Evolutionary conservation across 2,797 vertebrate species (phyloP).

Genomic region (Toxotes lorentzi): DNA sequence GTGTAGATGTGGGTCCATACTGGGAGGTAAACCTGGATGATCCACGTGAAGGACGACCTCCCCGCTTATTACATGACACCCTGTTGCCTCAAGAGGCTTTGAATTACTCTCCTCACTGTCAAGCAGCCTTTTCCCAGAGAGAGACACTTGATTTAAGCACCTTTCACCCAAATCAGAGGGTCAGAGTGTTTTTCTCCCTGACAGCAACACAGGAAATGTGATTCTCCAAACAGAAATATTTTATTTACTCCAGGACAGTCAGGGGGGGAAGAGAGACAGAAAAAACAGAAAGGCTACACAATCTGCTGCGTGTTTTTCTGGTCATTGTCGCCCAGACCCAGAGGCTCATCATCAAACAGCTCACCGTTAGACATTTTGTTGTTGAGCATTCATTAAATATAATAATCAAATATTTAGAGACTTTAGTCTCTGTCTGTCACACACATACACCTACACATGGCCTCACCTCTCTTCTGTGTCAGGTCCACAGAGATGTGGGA

Average conservation of each 20-base stretch:
- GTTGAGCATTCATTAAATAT: neutral
- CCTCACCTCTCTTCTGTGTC: slow-evolving; percentile 92
- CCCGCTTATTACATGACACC: neutral
- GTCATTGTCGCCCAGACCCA: too few relatives aligned
- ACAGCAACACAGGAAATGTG: neutral
- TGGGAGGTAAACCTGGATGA: neutral
- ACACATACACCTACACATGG: accelerated
- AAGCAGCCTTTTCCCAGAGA: slow-evolving; percentile 20
- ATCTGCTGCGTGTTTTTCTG: too few relatives aligned
- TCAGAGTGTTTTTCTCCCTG: neutral
- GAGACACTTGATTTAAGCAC: slow-evolving; percentile 27
- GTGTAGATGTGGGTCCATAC: neutral
- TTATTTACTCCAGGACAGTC: neutral
- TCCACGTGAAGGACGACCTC: neutral
- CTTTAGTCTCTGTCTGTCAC: too few relatives aligned
- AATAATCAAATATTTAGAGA: neutral
- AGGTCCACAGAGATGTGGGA: slow-evolving; percentile 90
- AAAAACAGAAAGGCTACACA: neutral
- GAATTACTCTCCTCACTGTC: slow-evolving; percentile 1
- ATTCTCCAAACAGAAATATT: neutral
- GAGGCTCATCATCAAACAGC: neutral
- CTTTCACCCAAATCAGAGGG: neutral
- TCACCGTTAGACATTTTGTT: neutral
- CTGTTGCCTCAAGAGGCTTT: slow-evolving; percentile 11
- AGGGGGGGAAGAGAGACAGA: too few relatives aligned